A percentile compares a stretch with the other conserved stretches of the same genome.
Conservation (phyloP, 1,140 invertebrate genomes). For the Oncopeltus fasciatus region DNA sequence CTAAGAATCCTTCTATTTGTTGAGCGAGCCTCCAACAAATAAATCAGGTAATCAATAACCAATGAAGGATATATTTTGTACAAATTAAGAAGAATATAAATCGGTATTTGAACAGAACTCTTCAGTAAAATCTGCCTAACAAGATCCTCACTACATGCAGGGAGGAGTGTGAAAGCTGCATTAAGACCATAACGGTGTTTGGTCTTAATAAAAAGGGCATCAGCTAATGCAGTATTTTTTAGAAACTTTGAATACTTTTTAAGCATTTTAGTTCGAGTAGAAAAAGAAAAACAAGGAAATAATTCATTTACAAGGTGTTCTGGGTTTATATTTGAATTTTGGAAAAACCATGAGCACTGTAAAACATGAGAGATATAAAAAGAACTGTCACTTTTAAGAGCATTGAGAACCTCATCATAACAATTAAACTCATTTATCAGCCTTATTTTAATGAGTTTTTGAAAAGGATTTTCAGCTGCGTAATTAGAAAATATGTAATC, state of each 20-base stretch:
- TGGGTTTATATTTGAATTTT: neutral
- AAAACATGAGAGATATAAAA: slow-evolving; percentile 2
- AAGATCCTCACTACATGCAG: slow-evolving; percentile 4
- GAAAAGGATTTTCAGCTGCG: neutral
- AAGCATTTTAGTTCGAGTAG: slow-evolving; percentile 4
- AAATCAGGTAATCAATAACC: neutral
- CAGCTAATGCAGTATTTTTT: slow-evolving; percentile 5
- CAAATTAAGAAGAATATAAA: neutral
- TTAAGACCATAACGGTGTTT: slow-evolving; percentile 6
- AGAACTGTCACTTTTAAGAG: slow-evolving; percentile 3
- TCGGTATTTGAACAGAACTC: neutral
- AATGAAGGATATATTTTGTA: slow-evolving; percentile 2
- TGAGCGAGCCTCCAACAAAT: neutral
- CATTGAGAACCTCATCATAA: neutral
- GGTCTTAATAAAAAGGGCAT: neutral
- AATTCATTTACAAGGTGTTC: neutral
- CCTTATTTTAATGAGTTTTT: slow-evolving; percentile 6
- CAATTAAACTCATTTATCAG: neutral
- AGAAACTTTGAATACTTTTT: slow-evolving; percentile 11
- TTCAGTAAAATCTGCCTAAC: neutral
- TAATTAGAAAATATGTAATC: neutral
- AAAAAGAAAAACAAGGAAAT: neutral
- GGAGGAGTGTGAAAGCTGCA: slow-evolving; percentile 2
- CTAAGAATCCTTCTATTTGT: neutral
- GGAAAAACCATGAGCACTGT: slow-evolving; percentile 13